Percentiles rank a stretch among this genome's conserved stretches.
phyloP scores from a whole-genome alignment of 1,140 invertebrate genomes.

The Drosophila serrata region DNA sequence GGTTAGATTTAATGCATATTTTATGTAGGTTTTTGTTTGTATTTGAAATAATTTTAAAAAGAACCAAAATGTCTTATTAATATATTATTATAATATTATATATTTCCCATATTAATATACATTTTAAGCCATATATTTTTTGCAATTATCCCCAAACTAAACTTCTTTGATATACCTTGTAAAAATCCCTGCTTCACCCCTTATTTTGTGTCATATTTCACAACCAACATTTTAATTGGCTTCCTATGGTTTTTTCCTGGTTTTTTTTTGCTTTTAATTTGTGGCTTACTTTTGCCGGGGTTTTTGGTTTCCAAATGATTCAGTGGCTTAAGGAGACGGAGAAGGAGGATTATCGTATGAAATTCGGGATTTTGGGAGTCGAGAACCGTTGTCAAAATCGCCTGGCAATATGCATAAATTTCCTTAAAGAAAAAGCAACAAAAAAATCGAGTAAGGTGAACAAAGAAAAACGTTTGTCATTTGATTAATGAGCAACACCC shows the following conservation, averaged over 20 bases:
- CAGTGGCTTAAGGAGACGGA: constrained; percentile 18
- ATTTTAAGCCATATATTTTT: no score
- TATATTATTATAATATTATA: not conserved
- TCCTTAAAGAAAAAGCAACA: constrained; percentile 43
- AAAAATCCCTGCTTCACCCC: not conserved
- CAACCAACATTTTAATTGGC: constrained; percentile 40
- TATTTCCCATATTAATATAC: not conserved
- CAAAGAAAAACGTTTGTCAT: constrained; percentile 81
- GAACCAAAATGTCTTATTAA: not conserved
- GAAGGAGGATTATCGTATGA: constrained; percentile 1
- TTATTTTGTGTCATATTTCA: constrained; percentile 28
- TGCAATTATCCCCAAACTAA: not conserved
- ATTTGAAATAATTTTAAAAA: not conserved
- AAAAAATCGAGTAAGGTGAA: constrained; percentile 41
- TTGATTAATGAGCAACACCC: constrained; percentile 71
- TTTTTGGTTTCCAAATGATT: constrained; percentile 41
- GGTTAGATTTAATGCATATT: not conserved
- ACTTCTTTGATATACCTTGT: not conserved
- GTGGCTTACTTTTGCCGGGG: constrained; percentile 37
- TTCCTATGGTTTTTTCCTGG: constrained; percentile 20
- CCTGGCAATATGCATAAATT: constrained; percentile 67
- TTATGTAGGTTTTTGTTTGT: not conserved
- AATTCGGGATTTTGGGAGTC: constrained; percentile 4
- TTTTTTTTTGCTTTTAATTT: constrained; percentile 31
- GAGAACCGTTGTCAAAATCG: constrained; percentile 69